phyloP scores from a whole-genome alignment of 2,888 invertebrate genomes.

The Scrobipalpa atriplicella region DNA sequence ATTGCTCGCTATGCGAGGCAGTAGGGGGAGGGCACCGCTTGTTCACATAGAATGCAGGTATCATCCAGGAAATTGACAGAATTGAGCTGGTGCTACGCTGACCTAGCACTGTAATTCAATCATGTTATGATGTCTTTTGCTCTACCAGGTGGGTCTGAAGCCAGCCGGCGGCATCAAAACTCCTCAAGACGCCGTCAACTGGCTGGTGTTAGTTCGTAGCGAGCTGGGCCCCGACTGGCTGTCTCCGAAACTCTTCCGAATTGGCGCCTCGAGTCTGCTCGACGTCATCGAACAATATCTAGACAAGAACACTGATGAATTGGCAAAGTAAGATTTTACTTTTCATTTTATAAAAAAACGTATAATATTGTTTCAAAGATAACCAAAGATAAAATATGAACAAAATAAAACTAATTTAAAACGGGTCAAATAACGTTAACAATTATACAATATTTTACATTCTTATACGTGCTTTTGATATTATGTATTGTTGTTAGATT shows the following conservation, averaged over 20 bases:
- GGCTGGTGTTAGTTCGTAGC: conserved; percentile 92
- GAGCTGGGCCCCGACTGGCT: conserved; percentile 95
- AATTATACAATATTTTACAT: too few relatives aligned
- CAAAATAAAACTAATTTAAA: neutral
- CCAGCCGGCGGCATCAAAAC: conserved; percentile 98
- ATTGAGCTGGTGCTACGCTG: too few relatives aligned
- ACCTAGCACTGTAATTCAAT: too few relatives aligned
- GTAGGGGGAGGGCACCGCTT: too few relatives aligned
- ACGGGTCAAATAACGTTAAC: too few relatives aligned
- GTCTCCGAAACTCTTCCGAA: conserved; percentile 90
- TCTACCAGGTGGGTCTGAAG: conserved; percentile 94
- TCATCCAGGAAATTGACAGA: too few relatives aligned
- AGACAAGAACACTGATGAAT: conserved; percentile 44
- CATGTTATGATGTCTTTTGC: neutral
- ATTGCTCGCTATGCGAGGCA: too few relatives aligned
- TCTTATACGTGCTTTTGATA: too few relatives aligned
- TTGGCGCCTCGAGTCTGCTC: conserved; percentile 96
- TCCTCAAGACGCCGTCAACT: conserved; percentile 91
- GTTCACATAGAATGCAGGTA: too few relatives aligned
- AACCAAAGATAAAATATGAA: neutral
- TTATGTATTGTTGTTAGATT: too few relatives aligned
- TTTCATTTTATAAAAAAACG: too few relatives aligned
- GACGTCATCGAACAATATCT: conserved; percentile 87
- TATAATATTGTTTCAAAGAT: too few relatives aligned
- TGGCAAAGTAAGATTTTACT: neutral